Evolutionary conservation across 2,888 invertebrate species (phyloP).

Genomic region (Meteorus cinctellus): DNA sequence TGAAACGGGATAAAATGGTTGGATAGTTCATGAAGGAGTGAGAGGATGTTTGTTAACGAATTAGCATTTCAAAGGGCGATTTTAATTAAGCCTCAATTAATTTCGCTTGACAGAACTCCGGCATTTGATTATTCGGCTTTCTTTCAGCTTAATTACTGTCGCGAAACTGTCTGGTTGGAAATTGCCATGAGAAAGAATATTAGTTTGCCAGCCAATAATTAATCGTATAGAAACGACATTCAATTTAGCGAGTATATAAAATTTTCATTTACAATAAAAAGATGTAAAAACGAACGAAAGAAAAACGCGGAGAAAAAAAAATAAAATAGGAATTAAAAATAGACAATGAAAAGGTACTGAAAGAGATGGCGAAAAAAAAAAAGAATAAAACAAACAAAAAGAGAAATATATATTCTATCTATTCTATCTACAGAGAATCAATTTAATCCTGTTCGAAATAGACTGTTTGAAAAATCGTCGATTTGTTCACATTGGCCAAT

Average conservation of each 20-base stretch:
- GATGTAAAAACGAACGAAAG: not conserved
- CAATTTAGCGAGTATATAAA: slow-evolving; percentile 23
- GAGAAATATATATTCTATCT: not conserved
- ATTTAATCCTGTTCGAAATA: slow-evolving; percentile 8
- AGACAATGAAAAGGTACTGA: not conserved
- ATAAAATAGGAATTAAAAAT: slow-evolving; percentile 23
- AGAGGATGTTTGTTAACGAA: slow-evolving; percentile 69
- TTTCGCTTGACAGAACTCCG: slow-evolving; percentile 61
- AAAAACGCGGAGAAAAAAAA: not conserved
- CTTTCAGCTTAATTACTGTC: slow-evolving; percentile 72
- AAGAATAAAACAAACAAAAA: not conserved
- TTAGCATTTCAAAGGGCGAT: slow-evolving; percentile 73
- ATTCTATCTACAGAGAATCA: not conserved
- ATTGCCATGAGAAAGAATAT: slow-evolving; percentile 47
- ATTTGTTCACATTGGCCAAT: slow-evolving; percentile 26
- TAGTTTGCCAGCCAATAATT: slow-evolving; percentile 37
- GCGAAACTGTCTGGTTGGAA: slow-evolving; percentile 58
- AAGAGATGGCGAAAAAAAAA: not conserved
- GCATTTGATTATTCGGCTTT: slow-evolving; percentile 68
- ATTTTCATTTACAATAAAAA: slow-evolving; percentile 20
- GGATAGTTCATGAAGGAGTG: slow-evolving; percentile 15
- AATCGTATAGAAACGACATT: slow-evolving; percentile 32
- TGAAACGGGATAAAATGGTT: slow-evolving; percentile 1
- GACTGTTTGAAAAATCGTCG: slow-evolving; percentile 3
- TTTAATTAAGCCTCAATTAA: slow-evolving; percentile 73